Percentiles rank a stretch among this genome's conserved stretches.
Evolutionary conservation across 2,888 invertebrate genomes (phyloP).

Genomic region (Drosophila robusta): DNA sequence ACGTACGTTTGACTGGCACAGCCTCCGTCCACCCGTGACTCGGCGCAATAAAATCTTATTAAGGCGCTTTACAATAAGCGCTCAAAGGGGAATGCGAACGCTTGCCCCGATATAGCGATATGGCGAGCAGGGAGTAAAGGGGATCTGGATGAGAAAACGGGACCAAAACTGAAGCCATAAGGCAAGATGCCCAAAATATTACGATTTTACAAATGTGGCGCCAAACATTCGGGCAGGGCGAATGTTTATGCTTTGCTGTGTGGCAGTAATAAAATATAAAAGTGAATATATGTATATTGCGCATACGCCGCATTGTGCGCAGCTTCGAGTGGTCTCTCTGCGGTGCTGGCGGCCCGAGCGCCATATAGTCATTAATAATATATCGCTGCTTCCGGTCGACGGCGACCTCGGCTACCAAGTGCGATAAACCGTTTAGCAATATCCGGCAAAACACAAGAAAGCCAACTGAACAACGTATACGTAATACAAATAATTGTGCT

Average conservation of each 20-base stretch:
- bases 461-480: conserved; percentile 37
- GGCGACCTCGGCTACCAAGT: conserved; percentile 52
- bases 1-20: conserved; percentile 53
- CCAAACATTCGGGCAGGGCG: conserved; percentile 21
- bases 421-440: conserved; percentile 79
- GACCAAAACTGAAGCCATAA: conserved; percentile 9
- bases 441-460: conserved; percentile 51
- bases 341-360: conserved; percentile 9
- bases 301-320: conserved; percentile 67
- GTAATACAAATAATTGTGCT: conserved; percentile 45
- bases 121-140: not conserved
- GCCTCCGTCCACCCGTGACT: conserved; percentile 66
- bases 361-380: conserved; percentile 70
- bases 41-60: conserved; percentile 81
- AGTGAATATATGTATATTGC: conserved; percentile 58
- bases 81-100: conserved; percentile 54
- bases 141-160: conserved; percentile 20
- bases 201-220: conserved; percentile 50
- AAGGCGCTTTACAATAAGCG: conserved; percentile 71
- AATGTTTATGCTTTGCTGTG: conserved; percentile 43
- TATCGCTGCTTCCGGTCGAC: conserved; percentile 58
- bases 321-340: conserved; percentile 11
- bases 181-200: conserved; percentile 25
- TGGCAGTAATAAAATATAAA: conserved; percentile 66
- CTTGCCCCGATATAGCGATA: not conserved